phyloP scores from a whole-genome alignment of 1,140 invertebrate genomes.

The Charaxes varanes region DNA sequence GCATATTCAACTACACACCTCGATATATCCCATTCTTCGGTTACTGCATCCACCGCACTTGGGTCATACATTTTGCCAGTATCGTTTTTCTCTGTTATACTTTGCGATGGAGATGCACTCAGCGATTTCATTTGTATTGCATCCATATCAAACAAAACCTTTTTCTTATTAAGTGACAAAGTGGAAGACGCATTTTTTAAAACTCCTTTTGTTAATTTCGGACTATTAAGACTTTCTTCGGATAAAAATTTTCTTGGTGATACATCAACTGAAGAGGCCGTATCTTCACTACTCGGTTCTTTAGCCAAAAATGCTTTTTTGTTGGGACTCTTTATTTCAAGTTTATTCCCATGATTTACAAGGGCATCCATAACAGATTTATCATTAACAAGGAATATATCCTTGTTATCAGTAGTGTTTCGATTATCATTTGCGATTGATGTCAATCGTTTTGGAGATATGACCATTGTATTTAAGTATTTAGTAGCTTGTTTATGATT shows the following conservation, averaged over 20 bases:
- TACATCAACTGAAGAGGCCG: conserved; percentile 31
- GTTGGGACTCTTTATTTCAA: conserved; percentile 4
- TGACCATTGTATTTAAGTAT: too few species aligned
- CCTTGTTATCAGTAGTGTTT: too few species aligned
- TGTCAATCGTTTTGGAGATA: too few species aligned
- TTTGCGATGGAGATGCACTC: conserved; percentile 61
- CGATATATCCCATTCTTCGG: conserved; percentile 71
- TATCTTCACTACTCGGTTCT: conserved; percentile 37
- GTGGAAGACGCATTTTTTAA: conserved; percentile 73
- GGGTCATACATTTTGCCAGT: conserved; percentile 52
- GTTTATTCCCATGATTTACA: too few species aligned
- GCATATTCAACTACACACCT: conserved; percentile 53
- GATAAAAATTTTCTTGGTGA: conserved; percentile 37
- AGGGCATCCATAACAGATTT: too few species aligned
- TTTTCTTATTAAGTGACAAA: conserved; percentile 75
- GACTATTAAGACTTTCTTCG: conserved; percentile 43
- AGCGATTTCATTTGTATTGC: conserved; percentile 70
- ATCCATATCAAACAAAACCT: conserved; percentile 77
- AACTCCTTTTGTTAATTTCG: conserved; percentile 72
- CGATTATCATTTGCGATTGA: too few species aligned
- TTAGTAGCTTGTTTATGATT: background rate
- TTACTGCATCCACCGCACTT: conserved; percentile 52
- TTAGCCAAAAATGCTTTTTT: conserved; percentile 17
- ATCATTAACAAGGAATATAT: too few species aligned
- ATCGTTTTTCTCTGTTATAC: conserved; percentile 55